Conservation (phyloP, 64 coral and sea anemone genomes). For the Montipora efflorescens region DNA sequence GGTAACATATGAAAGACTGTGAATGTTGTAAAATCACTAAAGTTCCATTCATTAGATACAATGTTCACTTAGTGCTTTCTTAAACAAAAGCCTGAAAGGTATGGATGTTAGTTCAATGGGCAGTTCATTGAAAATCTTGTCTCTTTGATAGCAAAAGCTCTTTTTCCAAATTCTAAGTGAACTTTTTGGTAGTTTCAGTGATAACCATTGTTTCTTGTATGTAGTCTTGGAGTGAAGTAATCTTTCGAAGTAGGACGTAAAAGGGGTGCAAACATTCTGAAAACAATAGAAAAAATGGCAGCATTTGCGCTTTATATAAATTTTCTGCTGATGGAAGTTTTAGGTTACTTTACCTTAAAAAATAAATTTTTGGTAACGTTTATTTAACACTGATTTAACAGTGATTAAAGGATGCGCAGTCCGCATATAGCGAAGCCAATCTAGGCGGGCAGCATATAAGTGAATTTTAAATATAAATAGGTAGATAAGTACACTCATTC, state of each 20-base stretch:
- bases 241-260: background rate
- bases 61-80: background rate
- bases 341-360: no score
- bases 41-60: background rate
- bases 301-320: no score
- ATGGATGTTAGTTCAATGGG: background rate
- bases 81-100: background rate
- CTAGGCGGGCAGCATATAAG: no score
- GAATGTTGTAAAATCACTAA: background rate
- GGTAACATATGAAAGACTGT: background rate
- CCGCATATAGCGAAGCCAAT: no score
- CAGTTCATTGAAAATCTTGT: background rate
- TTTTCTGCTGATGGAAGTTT: no score
- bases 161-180: background rate
- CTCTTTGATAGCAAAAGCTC: background rate
- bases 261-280: constrained; percentile 1
- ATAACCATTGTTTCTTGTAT: constrained; percentile 11
- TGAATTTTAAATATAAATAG: no score
- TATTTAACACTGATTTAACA: no score
- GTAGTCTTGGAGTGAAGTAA: background rate
- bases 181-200: background rate
- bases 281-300: background rate
- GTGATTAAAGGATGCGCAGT: no score
- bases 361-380: no score
- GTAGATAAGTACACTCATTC: no score